Evolutionary conservation across 1,140 invertebrate genomes (phyloP), one percentile per base, ranked within the genome.

Genomic region (Marisa cornuarietis): DNA sequence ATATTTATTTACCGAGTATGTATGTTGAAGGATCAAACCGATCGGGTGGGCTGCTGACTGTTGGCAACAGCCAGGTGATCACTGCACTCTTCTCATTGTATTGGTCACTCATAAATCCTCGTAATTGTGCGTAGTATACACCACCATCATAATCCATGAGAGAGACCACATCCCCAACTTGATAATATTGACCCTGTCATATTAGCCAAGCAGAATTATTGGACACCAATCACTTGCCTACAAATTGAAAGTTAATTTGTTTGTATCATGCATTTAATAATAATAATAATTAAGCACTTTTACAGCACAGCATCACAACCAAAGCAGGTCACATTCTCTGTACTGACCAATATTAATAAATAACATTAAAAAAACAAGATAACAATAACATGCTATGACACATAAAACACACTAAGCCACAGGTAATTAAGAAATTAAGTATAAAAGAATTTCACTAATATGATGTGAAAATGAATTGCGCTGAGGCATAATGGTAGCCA

Each of bases 11-110:
- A 95, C 95, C 96, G 84, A 97, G 94, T 51, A 97, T 95, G 87
- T 97, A 98, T 31, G 96, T 97, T 75, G 95, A 93, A n/a, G 96
- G 95, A 92, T 96, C 95, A 91, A 98, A 98, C 66, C 93, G 83
- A 84, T 94, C 93, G 22, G 94, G 94, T 31, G 95, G 95, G 88
- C 95, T 96, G 42, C 93, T 92, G 83, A 94, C 93, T 7, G 96
- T 97, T 18, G 96, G 96, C 65, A 98, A 91, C 4, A 98, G 92
- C 96, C 96, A 98, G 0, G 96, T 96, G n/a, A 98, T 92, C 13
- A 95, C 95, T 11, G 96, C 96, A 92, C 96, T 97, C 91, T 98
- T 98, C 87, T 98, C 95, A 87, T 96, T 96, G 91, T 96, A 98
- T 87, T 97, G 96, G 90, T 98, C 96, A 16, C 96, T 96, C 42